Percentiles rank a stretch among this genome's conserved stretches.
Conservation (phyloP, 2,888 invertebrate genomes). For the Galeruca laticollis region DNA sequence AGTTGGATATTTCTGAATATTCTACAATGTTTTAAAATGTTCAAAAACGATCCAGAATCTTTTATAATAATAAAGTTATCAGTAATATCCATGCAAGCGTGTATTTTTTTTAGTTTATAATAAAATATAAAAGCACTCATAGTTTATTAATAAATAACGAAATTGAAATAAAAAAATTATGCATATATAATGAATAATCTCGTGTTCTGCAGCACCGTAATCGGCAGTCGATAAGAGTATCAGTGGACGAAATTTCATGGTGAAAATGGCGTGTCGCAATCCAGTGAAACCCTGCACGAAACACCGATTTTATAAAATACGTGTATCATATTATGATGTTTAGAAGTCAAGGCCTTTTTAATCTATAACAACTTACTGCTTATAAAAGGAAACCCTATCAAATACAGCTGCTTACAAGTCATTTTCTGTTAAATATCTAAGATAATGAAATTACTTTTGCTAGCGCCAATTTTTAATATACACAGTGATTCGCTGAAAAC, state of each 20-base stretch:
- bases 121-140: too few relatives aligned
- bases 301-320: constrained; percentile 26
- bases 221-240: not conserved
- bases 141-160: too few relatives aligned
- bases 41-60: too few relatives aligned
- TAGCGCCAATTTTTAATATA: not conserved
- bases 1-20: too few relatives aligned
- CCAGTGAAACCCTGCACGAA: constrained; percentile 36
- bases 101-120: too few relatives aligned
- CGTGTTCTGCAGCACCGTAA: not conserved
- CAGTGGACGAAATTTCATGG: constrained; percentile 1
- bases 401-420: not conserved
- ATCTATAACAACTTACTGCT: not conserved
- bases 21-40: too few relatives aligned
- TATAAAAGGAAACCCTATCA: constrained; percentile 16
- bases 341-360: constrained; percentile 35
- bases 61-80: too few relatives aligned
- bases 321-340: constrained; percentile 30
- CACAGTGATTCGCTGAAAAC: not conserved
- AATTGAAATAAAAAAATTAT: too few relatives aligned
- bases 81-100: too few relatives aligned
- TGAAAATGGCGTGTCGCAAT: constrained; percentile 31
- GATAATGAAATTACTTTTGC: not conserved
- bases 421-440: not conserved
- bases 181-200: not conserved